These are phyloP conservation scores for Lutraria rhynchaena DNA, from an alignment of 1,140 invertebrate species.

Conservation along the genomic window DNA sequence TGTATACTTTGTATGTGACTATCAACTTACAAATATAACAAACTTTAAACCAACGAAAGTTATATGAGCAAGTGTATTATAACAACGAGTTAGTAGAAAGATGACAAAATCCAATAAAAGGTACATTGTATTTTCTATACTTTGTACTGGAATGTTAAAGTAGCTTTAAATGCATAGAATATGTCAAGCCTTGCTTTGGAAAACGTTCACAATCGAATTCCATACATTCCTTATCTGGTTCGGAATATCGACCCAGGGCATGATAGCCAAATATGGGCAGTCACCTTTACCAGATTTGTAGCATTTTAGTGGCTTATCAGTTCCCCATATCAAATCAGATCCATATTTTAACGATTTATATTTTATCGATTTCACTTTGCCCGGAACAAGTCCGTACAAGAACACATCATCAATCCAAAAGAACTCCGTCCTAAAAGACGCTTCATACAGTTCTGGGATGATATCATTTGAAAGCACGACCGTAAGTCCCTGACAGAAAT, in stretches of 20 bases:
- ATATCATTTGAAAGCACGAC: conserved; percentile 79
- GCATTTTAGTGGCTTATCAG: conserved; percentile 28
- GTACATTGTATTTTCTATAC: too few species aligned
- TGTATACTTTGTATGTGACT: too few species aligned
- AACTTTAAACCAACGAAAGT: too few species aligned
- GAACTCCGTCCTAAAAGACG: conserved; percentile 66
- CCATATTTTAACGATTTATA: conserved; percentile 8
- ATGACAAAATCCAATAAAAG: too few species aligned
- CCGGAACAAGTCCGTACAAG: conserved; percentile 78
- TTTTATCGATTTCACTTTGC: conserved; percentile 2
- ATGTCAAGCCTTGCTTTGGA: too few species aligned
- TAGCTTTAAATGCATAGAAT: too few species aligned
- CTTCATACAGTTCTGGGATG: conserved; percentile 72
- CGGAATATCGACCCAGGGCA: not conserved
- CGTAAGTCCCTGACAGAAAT: conserved; percentile 80
- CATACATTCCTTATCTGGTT: not conserved
- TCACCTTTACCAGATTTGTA: conserved; percentile 15
- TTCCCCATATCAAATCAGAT: not conserved
- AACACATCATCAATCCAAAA: conserved; percentile 72
- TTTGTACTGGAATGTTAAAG: too few species aligned
- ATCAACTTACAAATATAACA: too few species aligned
- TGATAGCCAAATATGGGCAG: not conserved
- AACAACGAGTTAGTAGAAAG: too few species aligned
- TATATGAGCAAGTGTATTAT: too few species aligned
- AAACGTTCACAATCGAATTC: not conserved